These are phyloP conservation scores for Ctenopoma kingsleyae DNA, from an alignment of 2,797 vertebrate species.

Conservation along the genomic window DNA sequence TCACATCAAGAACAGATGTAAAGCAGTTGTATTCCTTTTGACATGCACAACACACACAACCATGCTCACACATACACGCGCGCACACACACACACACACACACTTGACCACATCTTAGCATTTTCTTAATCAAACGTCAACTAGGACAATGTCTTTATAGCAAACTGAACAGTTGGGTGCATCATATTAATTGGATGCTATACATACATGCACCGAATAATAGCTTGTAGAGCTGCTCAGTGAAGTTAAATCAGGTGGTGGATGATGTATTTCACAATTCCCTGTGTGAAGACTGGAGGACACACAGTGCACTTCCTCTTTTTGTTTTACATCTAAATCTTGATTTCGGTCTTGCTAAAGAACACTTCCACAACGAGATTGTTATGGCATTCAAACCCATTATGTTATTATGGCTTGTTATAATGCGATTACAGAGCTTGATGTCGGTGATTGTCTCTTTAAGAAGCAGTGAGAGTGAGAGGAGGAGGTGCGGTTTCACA, in stretches of 20 bases:
- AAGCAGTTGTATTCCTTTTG: no score
- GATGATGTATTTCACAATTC: constrained; percentile 1
- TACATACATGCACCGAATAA: background rate
- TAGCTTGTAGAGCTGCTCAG: background rate
- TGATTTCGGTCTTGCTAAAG: constrained; percentile 14
- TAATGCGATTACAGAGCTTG: constrained; percentile 77
- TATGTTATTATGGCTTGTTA: constrained; percentile 77
- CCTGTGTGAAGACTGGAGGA: background rate
- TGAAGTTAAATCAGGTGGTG: background rate
- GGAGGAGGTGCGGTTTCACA: constrained; percentile 87
- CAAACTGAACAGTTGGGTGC: background rate
- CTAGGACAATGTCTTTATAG: background rate
- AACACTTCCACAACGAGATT: constrained; percentile 43
- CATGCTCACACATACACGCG: no score
- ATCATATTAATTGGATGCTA: background rate
- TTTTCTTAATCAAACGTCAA: background rate
- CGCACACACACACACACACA: background rate
- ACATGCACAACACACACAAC: background rate
- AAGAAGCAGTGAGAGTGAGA: constrained; percentile 82
- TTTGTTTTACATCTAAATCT: constrained; percentile 35
- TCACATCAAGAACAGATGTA: background rate
- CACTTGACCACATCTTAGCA: background rate
- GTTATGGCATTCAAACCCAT: constrained; percentile 62
- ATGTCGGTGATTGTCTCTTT: constrained; percentile 75
- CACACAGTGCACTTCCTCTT: background rate